phyloP scores from a whole-genome alignment of 2,113 vertebrate genomes.

The Nothobranchius kuhntae region DNA sequence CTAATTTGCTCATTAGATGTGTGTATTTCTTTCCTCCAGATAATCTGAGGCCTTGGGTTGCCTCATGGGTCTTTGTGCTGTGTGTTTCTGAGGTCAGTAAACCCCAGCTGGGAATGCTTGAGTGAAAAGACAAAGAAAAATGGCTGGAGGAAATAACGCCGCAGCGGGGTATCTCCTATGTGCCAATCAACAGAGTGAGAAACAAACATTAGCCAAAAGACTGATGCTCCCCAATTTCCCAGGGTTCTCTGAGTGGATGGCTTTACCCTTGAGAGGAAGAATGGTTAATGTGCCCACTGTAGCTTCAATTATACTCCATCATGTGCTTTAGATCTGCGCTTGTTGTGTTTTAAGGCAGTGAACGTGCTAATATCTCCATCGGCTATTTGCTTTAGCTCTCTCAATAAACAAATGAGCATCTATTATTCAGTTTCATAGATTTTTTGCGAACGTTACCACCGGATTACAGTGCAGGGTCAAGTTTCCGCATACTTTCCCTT shows the following conservation, averaged over 20 bases:
- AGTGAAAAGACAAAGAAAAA: slow-evolving; percentile 57
- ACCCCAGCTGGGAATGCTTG: slow-evolving; percentile 56
- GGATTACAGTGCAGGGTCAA: slow-evolving; percentile 33
- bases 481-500: slow-evolving; percentile 45
- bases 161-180: slow-evolving; percentile 57
- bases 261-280: slow-evolving; percentile 53
- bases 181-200: slow-evolving; percentile 71
- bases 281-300: slow-evolving; percentile 32
- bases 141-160: slow-evolving; percentile 75
- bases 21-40: slow-evolving; percentile 37
- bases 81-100: slow-evolving; percentile 65
- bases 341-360: slow-evolving; percentile 1
- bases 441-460: no score
- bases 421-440: slow-evolving; percentile 2
- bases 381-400: slow-evolving; percentile 11
- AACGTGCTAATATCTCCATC: slow-evolving; percentile 6
- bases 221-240: slow-evolving; percentile 41
- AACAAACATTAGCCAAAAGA: slow-evolving; percentile 56
- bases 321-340: slow-evolving; percentile 10
- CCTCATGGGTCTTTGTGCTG: slow-evolving; percentile 51
- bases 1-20: slow-evolving; percentile 45
- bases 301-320: slow-evolving; percentile 35
- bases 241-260: slow-evolving; percentile 42
- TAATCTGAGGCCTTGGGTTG: slow-evolving; percentile 49
- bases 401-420: not conserved